These are phyloP conservation scores for Meda fulgida DNA, from an alignment of 2,797 vertebrate genomes.

Conservation along the genomic window DNA sequence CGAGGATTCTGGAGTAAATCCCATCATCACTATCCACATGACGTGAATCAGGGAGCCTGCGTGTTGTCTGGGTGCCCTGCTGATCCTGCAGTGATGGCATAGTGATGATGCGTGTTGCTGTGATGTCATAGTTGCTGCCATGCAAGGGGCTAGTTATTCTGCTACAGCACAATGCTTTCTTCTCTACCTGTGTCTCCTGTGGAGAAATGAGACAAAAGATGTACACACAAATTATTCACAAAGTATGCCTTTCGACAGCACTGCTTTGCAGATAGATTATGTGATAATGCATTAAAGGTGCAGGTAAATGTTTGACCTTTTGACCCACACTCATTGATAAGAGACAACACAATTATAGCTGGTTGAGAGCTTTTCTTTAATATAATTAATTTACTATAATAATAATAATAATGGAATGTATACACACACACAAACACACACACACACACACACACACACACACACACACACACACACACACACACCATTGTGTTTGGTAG, in stretches of 20 bases:
- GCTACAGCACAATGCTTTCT: constrained; percentile 66
- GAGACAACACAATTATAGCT: not conserved
- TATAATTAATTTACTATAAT: not conserved
- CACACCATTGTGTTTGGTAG: not conserved
- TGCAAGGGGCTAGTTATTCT: constrained; percentile 57
- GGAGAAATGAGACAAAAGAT: constrained; percentile 17
- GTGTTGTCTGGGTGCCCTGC: constrained; percentile 36
- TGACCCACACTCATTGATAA: not conserved
- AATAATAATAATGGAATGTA: not conserved
- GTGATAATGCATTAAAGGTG: constrained; percentile 8
- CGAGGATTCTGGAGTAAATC: constrained; percentile 50
- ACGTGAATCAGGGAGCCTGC: constrained; percentile 58
- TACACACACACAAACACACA: too few species aligned
- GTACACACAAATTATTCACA: not conserved
- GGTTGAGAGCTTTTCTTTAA: not conserved
- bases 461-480: not conserved
- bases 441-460: too few species aligned
- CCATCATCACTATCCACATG: constrained; percentile 68
- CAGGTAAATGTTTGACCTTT: not conserved
- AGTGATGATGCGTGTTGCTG: constrained; percentile 57
- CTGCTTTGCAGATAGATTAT: not conserved
- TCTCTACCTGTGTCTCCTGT: constrained; percentile 72
- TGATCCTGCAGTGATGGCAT: constrained; percentile 51
- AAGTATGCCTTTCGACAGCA: not conserved
- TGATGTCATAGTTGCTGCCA: constrained; percentile 73